Conservation (phyloP, 2,888 invertebrate genomes). For the Tyria jacobaeae region DNA sequence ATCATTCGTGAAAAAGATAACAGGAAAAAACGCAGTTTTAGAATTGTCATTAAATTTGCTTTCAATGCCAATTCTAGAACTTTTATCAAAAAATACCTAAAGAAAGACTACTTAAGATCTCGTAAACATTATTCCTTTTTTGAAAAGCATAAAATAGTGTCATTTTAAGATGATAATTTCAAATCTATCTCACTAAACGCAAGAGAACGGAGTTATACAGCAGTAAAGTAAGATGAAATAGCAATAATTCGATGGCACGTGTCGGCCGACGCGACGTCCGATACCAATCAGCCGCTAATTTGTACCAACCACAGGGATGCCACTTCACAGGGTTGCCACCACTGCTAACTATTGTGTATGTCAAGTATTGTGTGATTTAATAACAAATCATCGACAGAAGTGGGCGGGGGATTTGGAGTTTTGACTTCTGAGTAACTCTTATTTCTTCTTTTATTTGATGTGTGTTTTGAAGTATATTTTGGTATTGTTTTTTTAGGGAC, state of each 20-base stretch:
- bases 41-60: no score
- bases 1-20: neutral
- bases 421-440: conserved; percentile 29
- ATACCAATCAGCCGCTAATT: conserved; percentile 54
- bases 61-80: no score
- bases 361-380: conserved; percentile 49
- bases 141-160: no score
- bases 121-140: no score
- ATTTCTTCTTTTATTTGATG: neutral
- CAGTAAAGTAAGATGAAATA: conserved; percentile 38
- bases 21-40: neutral
- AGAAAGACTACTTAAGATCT: no score
- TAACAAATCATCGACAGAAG: conserved; percentile 49
- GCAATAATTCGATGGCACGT: conserved; percentile 49
- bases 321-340: conserved; percentile 33
- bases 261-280: conserved; percentile 50
- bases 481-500: neutral
- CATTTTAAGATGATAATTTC: neutral
- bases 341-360: conserved; percentile 20
- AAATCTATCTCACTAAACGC: neutral
- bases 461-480: neutral
- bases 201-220: conserved; percentile 17
- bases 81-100: no score
- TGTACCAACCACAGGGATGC: conserved; percentile 49
- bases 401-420: conserved; percentile 28